phyloP scores from a whole-genome alignment of 2,797 vertebrate genomes.

The Ctenopoma multispine region DNA sequence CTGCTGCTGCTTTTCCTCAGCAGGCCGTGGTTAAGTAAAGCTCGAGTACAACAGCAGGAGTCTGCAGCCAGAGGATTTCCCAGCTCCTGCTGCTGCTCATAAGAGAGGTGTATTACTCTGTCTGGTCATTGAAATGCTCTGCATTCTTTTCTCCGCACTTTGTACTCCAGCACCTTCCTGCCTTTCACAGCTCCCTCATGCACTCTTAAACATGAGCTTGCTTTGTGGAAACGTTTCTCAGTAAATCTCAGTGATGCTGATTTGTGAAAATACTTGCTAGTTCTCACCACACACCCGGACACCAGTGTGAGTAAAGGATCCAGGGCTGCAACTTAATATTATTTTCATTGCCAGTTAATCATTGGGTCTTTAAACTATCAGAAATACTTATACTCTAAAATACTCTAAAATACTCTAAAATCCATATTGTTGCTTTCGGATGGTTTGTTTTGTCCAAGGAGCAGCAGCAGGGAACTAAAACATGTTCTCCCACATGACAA shows the following conservation, averaged over 20 bases:
- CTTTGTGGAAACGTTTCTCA: slow-evolving; percentile 4
- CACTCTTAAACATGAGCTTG: slow-evolving; percentile 2
- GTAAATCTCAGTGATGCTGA: neutral
- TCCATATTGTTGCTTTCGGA: neutral
- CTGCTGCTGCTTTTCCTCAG: slow-evolving; percentile 14
- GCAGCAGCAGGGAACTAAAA: neutral
- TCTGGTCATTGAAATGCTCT: slow-evolving; percentile 1
- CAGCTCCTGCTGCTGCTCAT: slow-evolving; percentile 51
- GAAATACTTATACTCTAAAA: neutral
- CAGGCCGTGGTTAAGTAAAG: slow-evolving; percentile 25
- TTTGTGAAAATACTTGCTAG: neutral
- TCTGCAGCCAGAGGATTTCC: slow-evolving; percentile 61
- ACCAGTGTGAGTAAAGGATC: neutral
- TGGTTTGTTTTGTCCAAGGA: neutral
- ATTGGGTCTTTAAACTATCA: neutral
- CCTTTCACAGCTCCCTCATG: too few relatives aligned
- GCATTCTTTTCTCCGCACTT: slow-evolving; percentile 30
- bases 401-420: neutral
- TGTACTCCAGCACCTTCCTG: neutral
- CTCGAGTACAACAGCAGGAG: slow-evolving; percentile 31
- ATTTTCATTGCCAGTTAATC: too few relatives aligned
- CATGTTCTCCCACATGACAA: slow-evolving; percentile 44
- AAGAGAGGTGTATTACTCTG: slow-evolving; percentile 24
- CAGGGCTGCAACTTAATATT: neutral
- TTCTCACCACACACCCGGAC: neutral